phyloP scores from a whole-genome alignment of 1,140 invertebrate species.

The Drosophila pseudoobscura region DNA sequence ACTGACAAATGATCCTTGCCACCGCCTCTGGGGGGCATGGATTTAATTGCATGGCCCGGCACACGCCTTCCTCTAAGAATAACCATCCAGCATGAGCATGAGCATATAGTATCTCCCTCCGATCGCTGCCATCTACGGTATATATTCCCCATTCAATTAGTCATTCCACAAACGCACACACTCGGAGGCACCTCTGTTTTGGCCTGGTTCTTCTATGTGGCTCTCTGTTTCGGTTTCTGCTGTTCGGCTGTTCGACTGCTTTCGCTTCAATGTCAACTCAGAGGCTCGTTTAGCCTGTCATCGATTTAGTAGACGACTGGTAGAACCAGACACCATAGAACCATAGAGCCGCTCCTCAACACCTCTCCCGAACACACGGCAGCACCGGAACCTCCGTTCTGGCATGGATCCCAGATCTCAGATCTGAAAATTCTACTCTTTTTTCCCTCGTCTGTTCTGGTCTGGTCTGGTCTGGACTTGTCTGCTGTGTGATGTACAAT shows the following conservation, averaged over 20 bases:
- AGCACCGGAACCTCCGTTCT: background rate
- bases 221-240: slow-evolving; percentile 1
- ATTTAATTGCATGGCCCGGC: slow-evolving; percentile 38
- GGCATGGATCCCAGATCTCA: slow-evolving; percentile 20
- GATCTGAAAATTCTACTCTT: slow-evolving; percentile 37
- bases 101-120: slow-evolving; percentile 17
- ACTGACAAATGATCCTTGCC: slow-evolving; percentile 31
- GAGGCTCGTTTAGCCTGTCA: slow-evolving; percentile 61
- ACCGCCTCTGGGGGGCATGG: background rate
- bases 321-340: slow-evolving; percentile 49
- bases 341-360: slow-evolving; percentile 6
- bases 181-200: background rate
- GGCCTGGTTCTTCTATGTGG: slow-evolving; percentile 50
- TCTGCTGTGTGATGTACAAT: slow-evolving; percentile 19
- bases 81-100: background rate
- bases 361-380: slow-evolving; percentile 4
- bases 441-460: slow-evolving; percentile 7
- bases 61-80: slow-evolving; percentile 32
- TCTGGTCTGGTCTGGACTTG: too few species aligned
- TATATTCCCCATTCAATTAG: slow-evolving; percentile 56
- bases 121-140: slow-evolving; percentile 32
- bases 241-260: slow-evolving; percentile 37
- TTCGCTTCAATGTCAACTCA: slow-evolving; percentile 74
- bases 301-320: slow-evolving; percentile 65
- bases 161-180: slow-evolving; percentile 52